Percentiles rank a stretch among this genome's conserved stretches.
phyloP scores from a whole-genome alignment of 2,113 vertebrate genomes.

The Prinia subflava region DNA sequence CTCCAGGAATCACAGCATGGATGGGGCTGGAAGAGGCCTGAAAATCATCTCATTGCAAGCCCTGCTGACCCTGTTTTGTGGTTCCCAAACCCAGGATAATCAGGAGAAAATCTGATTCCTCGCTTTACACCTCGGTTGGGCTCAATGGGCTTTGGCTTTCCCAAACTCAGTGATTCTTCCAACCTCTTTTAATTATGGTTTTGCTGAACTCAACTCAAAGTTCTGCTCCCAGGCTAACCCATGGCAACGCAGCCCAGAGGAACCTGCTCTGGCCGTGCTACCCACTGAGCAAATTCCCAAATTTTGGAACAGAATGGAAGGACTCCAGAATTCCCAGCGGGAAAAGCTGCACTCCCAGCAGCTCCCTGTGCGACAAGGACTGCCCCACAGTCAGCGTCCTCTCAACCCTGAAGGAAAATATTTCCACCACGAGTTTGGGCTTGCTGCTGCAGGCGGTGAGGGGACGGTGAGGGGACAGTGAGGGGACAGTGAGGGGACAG shows the following conservation, averaged over 20 bases:
- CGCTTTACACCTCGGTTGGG: background rate
- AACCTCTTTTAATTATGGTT: background rate
- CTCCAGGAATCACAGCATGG: background rate
- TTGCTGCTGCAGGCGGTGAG: background rate
- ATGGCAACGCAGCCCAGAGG: background rate
- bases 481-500: too few relatives aligned
- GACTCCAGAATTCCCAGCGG: accelerated
- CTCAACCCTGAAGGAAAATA: background rate
- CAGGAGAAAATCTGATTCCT: background rate
- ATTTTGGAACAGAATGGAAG: accelerated
- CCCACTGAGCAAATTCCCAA: background rate
- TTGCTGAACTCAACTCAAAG: background rate
- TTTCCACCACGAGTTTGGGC: background rate
- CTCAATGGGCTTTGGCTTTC: background rate
- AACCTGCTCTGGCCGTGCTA: background rate
- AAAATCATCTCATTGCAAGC: background rate
- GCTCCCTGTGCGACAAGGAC: accelerated
- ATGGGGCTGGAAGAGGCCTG: background rate
- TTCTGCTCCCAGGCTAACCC: background rate
- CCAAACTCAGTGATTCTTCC: background rate
- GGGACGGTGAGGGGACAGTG: too few relatives aligned
- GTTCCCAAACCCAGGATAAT: background rate
- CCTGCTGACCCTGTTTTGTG: background rate
- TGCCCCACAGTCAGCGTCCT: background rate
- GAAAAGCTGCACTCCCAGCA: background rate